Evolutionary conservation across 1,140 invertebrate species (phyloP).

Genomic region (Mamestra configurata): DNA sequence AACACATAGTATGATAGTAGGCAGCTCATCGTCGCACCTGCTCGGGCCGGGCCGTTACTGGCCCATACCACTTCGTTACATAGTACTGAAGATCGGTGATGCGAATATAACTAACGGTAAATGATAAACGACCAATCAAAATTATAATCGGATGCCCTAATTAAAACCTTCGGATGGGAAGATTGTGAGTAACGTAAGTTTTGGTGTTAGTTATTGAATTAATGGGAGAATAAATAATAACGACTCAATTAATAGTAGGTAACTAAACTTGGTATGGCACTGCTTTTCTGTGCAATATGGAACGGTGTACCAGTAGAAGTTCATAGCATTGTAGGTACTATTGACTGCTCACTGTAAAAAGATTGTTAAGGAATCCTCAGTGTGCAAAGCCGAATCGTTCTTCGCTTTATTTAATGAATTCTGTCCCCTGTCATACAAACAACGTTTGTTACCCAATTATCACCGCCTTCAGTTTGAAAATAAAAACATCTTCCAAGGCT

Average conservation of each 20-base stretch:
- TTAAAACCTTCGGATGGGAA: slow-evolving; percentile 26
- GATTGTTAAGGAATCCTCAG: too few relatives aligned
- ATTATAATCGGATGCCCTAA: neutral
- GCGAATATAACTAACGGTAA: slow-evolving; percentile 47
- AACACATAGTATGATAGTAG: neutral
- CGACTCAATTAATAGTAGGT: too few relatives aligned
- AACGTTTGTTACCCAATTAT: neutral
- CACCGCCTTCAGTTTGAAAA: neutral
- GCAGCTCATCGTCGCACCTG: slow-evolving; percentile 32
- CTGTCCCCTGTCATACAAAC: neutral
- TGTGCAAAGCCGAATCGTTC: neutral
- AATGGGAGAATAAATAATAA: too few relatives aligned
- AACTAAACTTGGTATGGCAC: too few relatives aligned
- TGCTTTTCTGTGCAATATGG: too few relatives aligned
- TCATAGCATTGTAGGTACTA: too few relatives aligned
- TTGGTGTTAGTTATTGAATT: neutral
- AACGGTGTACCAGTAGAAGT: neutral
- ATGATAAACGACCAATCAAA: slow-evolving; percentile 11
- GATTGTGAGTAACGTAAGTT: neutral
- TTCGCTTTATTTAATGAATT: neutral
- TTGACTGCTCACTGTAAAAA: too few relatives aligned
- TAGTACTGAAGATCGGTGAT: slow-evolving; percentile 33
- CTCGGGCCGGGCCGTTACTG: slow-evolving; percentile 36
- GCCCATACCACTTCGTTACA: slow-evolving; percentile 28
- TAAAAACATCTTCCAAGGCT: slow-evolving; percentile 16